phyloP scores from a whole-genome alignment of 1,140 invertebrate genomes.

The Hypothenemus hampei region DNA sequence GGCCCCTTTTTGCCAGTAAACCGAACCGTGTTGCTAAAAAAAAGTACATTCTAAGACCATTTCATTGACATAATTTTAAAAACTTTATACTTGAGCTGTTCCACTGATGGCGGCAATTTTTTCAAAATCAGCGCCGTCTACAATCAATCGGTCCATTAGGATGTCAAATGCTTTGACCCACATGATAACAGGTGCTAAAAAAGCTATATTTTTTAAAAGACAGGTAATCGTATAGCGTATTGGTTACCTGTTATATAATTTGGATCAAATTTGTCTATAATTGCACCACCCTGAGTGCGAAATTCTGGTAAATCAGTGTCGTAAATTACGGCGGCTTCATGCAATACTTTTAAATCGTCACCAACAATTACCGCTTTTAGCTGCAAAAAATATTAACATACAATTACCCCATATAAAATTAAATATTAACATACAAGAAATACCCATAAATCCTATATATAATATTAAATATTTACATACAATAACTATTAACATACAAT shows the following conservation, averaged over 20 bases:
- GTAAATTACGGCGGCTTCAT: constrained; percentile 80
- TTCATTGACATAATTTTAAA: not conserved
- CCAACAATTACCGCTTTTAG: constrained; percentile 84
- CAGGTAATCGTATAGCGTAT: not conserved
- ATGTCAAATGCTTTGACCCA: constrained; percentile 95
- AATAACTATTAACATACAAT: not conserved
- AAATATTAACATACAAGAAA: not conserved
- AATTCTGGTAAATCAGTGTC: constrained; percentile 89
- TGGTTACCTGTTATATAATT: constrained; percentile 58
- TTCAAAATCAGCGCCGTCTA: constrained; percentile 76
- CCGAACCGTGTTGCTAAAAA: constrained; percentile 88
- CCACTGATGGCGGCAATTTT: constrained; percentile 81
- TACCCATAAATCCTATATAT: not conserved
- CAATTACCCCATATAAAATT: not conserved
- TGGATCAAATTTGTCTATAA: constrained; percentile 54
- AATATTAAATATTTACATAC: not conserved
- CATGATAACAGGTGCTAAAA: constrained; percentile 72
- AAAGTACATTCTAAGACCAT: not conserved
- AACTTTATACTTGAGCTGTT: constrained; percentile 69
- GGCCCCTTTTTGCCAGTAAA: constrained; percentile 85
- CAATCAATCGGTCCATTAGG: constrained; percentile 76
- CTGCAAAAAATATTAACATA: constrained; percentile 54
- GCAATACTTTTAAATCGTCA: constrained; percentile 65
- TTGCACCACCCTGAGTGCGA: constrained; percentile 77
- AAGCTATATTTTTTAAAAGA: not conserved